These are phyloP conservation scores for Sylvilagus bachmani DNA, from an alignment of 2,113 vertebrate species.

Conservation along the genomic window DNA sequence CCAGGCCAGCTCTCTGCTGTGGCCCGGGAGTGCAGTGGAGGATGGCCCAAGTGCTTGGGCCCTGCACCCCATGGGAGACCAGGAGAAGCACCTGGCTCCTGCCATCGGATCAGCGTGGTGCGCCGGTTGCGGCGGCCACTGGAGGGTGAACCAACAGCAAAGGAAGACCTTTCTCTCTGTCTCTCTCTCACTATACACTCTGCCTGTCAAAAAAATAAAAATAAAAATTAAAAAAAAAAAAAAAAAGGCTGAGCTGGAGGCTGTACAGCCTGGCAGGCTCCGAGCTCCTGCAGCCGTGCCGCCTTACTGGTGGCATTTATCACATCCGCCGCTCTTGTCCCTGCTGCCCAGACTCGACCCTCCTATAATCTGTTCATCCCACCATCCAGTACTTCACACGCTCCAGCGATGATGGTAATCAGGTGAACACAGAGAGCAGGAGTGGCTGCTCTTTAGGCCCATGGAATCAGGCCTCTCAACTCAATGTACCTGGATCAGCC, in stretches of 20 bases:
- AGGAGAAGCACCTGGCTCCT: too few relatives aligned
- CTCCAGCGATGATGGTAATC: not conserved
- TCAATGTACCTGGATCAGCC: not conserved
- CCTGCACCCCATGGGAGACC: too few relatives aligned
- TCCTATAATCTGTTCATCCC: not conserved
- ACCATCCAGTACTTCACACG: not conserved
- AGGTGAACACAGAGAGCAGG: not conserved
- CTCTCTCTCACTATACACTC: too few relatives aligned
- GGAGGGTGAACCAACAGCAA: too few relatives aligned
- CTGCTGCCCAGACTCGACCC: not conserved
- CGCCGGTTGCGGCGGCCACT: too few relatives aligned
- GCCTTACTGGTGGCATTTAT: not conserved
- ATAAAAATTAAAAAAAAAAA: too few relatives aligned
- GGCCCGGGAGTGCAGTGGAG: too few relatives aligned
- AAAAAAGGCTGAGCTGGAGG: not conserved
- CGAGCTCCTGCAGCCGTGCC: not conserved
- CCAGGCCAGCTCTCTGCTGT: too few relatives aligned
- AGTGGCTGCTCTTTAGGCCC: not conserved
- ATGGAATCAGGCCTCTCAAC: not conserved
- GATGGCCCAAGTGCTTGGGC: too few relatives aligned
- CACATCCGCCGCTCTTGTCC: not conserved
- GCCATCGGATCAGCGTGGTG: too few relatives aligned
- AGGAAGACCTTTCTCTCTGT: too few relatives aligned
- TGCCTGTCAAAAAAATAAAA: too few relatives aligned
- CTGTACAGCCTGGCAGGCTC: not conserved